A percentile compares a stretch with the other conserved stretches of the same genome.
Conservation (phyloP, 2,113 vertebrate genomes). For the Psophia crepitans region DNA sequence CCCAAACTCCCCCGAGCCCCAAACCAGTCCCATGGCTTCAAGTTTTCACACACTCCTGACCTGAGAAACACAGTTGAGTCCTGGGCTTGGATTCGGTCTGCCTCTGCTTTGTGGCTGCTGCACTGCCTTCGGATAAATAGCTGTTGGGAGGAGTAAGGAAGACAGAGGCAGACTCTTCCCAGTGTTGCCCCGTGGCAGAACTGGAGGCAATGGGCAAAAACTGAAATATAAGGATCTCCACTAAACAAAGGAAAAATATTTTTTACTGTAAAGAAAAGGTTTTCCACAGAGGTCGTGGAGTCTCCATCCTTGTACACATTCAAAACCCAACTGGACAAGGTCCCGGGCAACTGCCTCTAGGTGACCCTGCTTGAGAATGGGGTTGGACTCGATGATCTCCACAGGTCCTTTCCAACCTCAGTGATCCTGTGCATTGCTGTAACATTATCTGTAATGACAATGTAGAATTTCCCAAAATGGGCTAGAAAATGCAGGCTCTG, state of each 20-base stretch:
- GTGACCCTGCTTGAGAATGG: background rate
- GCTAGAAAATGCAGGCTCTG: background rate
- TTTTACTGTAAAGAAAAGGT: background rate
- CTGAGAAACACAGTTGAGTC: background rate
- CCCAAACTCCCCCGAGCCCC: background rate
- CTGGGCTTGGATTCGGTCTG: background rate
- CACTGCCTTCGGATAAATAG: background rate
- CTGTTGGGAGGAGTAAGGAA: background rate
- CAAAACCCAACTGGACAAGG: accelerated
- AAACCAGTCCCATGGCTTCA: background rate
- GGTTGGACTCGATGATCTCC: background rate
- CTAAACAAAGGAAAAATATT: background rate
- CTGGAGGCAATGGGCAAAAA: background rate
- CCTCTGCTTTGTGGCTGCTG: background rate
- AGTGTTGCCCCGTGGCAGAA: background rate
- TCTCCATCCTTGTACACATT: background rate
- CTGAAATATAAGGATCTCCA: background rate
- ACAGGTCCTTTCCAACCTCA: background rate
- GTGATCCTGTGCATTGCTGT: background rate
- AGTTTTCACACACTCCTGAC: background rate
- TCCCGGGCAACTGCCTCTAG: background rate
- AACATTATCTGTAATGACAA: background rate
- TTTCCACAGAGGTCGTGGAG: background rate
- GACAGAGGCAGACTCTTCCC: background rate
- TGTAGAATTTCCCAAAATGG: background rate